Percentiles rank a stretch among this genome's conserved stretches.
Evolutionary conservation across 2,888 invertebrate species (phyloP).

Genomic region (Campoplex capitator): DNA sequence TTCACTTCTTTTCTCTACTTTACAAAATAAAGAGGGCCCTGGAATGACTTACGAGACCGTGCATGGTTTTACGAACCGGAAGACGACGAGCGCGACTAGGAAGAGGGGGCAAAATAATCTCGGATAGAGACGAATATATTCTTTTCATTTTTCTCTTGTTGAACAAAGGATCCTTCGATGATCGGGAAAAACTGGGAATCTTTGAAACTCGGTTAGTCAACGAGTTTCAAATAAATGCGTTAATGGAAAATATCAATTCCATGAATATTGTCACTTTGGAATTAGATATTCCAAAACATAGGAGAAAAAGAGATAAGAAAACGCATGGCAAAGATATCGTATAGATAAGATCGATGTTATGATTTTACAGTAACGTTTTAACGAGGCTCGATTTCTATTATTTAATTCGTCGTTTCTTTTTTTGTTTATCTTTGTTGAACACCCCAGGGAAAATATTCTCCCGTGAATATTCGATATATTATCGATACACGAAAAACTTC

Average conservation of each 20-base stretch:
- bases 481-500: constrained; percentile 44
- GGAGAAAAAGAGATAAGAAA: not conserved
- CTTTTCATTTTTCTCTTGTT: constrained; percentile 27
- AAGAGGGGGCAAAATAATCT: constrained; percentile 69
- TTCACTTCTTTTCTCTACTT: constrained; percentile 54
- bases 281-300: constrained; percentile 21
- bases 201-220: constrained; percentile 56
- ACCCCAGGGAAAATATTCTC: not conserved
- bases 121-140: constrained; percentile 49
- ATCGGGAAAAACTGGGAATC: constrained; percentile 22
- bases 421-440: not conserved
- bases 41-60: constrained; percentile 28
- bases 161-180: not conserved
- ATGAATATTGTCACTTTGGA: constrained; percentile 13
- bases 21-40: constrained; percentile 55
- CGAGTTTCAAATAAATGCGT: constrained; percentile 43
- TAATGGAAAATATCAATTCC: constrained; percentile 7
- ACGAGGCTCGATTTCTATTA: constrained; percentile 42
- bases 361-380: constrained; percentile 17
- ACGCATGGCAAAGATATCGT: constrained; percentile 26
- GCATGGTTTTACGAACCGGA: constrained; percentile 57
- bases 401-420: not conserved
- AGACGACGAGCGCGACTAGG: constrained; percentile 67
- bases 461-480: constrained; percentile 44
- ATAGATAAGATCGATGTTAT: constrained; percentile 23